Conservation (phyloP, 2,888 invertebrate genomes). For the Oscheius sp. region DNA sequence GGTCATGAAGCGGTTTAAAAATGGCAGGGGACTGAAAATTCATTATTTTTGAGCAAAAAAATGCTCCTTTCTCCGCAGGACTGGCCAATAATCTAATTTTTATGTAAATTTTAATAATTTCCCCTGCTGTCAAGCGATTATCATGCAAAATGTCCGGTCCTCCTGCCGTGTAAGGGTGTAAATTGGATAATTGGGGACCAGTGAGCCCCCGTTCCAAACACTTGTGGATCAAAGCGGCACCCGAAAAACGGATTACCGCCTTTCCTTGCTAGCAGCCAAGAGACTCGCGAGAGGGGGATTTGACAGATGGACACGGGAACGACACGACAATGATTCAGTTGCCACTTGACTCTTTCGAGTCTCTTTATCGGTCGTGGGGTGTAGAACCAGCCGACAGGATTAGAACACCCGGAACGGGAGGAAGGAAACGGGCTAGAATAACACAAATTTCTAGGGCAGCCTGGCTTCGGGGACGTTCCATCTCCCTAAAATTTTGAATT, state of each 20-base stretch:
- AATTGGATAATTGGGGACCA: constrained; percentile 26
- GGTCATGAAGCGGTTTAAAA: background rate
- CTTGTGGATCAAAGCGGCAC: constrained; percentile 38
- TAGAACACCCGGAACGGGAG: constrained; percentile 4
- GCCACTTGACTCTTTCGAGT: constrained; percentile 14
- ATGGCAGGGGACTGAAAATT: background rate
- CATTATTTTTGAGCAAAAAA: background rate
- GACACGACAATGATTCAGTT: background rate
- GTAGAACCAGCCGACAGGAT: constrained; percentile 14
- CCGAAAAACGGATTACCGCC: constrained; percentile 36
- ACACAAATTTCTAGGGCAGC: too few relatives aligned
- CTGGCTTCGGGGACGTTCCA: too few relatives aligned
- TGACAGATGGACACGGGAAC: constrained; percentile 33
- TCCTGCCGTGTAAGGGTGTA: constrained; percentile 9
- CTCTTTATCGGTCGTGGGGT: background rate
- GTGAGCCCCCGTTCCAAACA: constrained; percentile 22
- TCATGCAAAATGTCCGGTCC: background rate
- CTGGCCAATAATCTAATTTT: background rate
- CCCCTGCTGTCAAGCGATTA: background rate
- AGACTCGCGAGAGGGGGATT: too few relatives aligned
- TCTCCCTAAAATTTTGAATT: too few relatives aligned
- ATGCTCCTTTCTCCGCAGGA: background rate
- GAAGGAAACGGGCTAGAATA: background rate
- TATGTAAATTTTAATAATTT: background rate
- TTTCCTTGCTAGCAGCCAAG: too few relatives aligned